Evolutionary conservation across 2,888 invertebrate genomes (phyloP), one percentile per base, ranked within the genome.

Genomic region (Caenorhabditis japonica): DNA sequence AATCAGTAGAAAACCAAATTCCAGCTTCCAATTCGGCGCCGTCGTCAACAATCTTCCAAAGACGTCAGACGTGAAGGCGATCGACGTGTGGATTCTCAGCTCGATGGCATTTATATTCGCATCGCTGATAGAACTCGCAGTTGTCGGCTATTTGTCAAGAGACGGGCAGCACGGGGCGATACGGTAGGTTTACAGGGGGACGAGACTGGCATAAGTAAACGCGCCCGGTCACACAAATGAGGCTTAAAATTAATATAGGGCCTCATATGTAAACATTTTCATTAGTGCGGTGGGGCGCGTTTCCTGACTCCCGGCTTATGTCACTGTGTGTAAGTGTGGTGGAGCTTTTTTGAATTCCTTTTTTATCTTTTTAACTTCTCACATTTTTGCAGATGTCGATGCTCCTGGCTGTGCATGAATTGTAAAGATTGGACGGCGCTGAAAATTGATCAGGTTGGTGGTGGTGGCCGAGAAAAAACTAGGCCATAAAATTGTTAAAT

Each of bases 101-200:
- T 83, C 85, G 21, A 87, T 87, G 87, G 87, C 83, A 4, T 87
- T 87, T 56, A 87, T 87, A 44, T 87, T 87, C 58, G 83, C 83
- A n/a, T 82, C 85, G 3, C 61, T 87, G 10, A 82, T 87, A 7
- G 87, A 87, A 58, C 60, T 87, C 71, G 87, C 86, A 5, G 58
- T 87, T 3, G 85, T 87, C 21, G 87, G 87, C 4, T 87, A 79
- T 60, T 52, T 85, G 23, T 78, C 83, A 3, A 56, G 84, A 41
- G 76, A 81, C 36, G 84, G 80, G 3, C 68, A 75, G 36, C 77
- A 77, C 39, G 70, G 60, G 34, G 49, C 77, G 10, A 80, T 84
- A 21, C 68, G 66, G 80, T 84, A 19, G 69, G 30, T 30, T 30
- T 30, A 30, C 30, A 30, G 10, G 30, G 10, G 7, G 30, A 30